Base-by-base conservation (phyloP, 37 sponge, comb jelly and placozoan species). In the Eunapius fragilis region DNA sequence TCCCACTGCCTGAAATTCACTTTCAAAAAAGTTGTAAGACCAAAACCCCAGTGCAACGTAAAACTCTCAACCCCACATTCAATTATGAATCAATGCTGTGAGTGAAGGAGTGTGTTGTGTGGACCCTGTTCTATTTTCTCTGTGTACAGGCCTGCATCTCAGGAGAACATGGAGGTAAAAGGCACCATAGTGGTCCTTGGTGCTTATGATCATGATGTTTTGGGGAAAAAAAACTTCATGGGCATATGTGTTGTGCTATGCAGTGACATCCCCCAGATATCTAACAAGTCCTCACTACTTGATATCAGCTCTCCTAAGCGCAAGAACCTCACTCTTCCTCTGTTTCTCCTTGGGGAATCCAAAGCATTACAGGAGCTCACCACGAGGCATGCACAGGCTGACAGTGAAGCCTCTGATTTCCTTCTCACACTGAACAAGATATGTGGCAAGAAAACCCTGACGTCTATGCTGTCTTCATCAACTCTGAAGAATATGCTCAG, bases 201-300 rank as follows among this genome's bases (percentile, higher is more conserved):
- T 2, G 69, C 87, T 33, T 93, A 71, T 47, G 84, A 89, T 24
- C 72, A 84, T 31, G 93, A 93, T 71, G 31, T 70, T 3, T 31
- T 93, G 36, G 78, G 83, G 2, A 37, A 81, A 31, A 77, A 92
- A 49, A 78, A 79, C 76, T 85, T 89, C 74, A 70, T 49, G 68
- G 93, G 93, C 19, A 50, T 92, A 70, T 80, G 86, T 83, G 93
- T 78, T 24, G 71, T 92, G 6, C 37, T 79, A 25, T 81, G 86
- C 72, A 72, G 82, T 25, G 74, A 35, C 73, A 81, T 90, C 31
- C 90, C 90, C 33, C n/a, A 17, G 31, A 35, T 85, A 22, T 37
- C 79, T 30, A 31, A 10, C 32, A 9, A 35, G 28, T 58, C 58
- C 1, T 58, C 58, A 11, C 3, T 30, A 35, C 35, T 25, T 4